Evolutionary conservation across 2,113 vertebrate genomes (phyloP).

Genomic region (Lycocorax pyrrhopterus): DNA sequence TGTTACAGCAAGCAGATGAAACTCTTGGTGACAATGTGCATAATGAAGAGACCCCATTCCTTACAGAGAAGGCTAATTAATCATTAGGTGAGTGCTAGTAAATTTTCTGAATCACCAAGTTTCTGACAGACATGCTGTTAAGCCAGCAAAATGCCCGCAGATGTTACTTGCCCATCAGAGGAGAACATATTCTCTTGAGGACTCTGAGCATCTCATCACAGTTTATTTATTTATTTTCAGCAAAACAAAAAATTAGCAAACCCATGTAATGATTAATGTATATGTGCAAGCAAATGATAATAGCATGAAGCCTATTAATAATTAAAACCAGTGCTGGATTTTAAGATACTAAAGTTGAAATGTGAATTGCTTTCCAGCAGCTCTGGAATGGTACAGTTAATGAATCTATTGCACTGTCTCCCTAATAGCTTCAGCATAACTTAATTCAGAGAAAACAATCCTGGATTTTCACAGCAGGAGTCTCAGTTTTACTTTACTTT

Average conservation of each 20-base stretch:
- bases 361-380: constrained; percentile 12
- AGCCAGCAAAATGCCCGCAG: constrained; percentile 44
- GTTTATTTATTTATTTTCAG: constrained; percentile 43
- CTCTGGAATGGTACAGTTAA: not conserved
- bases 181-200: constrained; percentile 38
- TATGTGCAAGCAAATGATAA: constrained; percentile 25
- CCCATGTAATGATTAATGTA: constrained; percentile 26
- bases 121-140: constrained; percentile 58
- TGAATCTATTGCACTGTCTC: not conserved
- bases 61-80: constrained; percentile 66
- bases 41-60: constrained; percentile 52
- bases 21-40: constrained; percentile 42
- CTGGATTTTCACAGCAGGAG: not conserved
- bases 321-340: constrained; percentile 8
- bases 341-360: not conserved
- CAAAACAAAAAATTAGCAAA: constrained; percentile 22
- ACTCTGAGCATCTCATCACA: constrained; percentile 3
- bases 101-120: constrained; percentile 69
- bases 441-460: constrained; percentile 5
- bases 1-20: constrained; percentile 47
- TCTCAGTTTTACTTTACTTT: not conserved
- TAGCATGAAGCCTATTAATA: constrained; percentile 16
- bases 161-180: constrained; percentile 58
- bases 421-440: not conserved
- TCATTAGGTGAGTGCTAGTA: constrained; percentile 68